Base-by-base conservation (phyloP, 2,113 vertebrate genomes). In the Poeciliopsis turrubarensis region DNA sequence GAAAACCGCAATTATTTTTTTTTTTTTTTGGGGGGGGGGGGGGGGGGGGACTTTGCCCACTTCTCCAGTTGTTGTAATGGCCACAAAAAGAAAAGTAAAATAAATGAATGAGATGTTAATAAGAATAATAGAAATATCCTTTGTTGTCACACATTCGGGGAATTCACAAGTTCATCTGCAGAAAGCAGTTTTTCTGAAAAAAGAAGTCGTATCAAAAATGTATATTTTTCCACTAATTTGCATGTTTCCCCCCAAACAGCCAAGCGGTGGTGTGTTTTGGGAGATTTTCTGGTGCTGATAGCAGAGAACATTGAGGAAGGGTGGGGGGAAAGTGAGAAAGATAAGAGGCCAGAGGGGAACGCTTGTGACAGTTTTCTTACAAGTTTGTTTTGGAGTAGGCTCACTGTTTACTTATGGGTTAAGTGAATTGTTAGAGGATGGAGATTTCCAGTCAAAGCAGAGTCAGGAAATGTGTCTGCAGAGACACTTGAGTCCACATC, bases 321-420 rank as follows among this genome's bases (percentile, higher is more conserved):
- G 75, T 82, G 78, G 51, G 51, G 51, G 31, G 73, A 70, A 68
- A 25, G 64, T 8, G 60, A 27, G 84, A 60, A 4, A 87, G 87
- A 89, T 91, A 91, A 91, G 86, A 25, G 31, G 29, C 64, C 32
- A 26, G 65, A 65, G 32, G 27, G 73, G 54, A 31, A 60, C 17
- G 65, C 34, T 60, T 80, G 30, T 25, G 62, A 80, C 47, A 44
- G 62, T 30, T 65, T 76, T 73, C 26, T 47, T 68, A 11, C 2
- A 41, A 39, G 62, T 64, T 71, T 66, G 64, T 72, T 76, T 72
- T 69, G 34, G 60, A 64, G 69, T 81, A 37, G 31, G 7, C 32
- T 72, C 71, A 25, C 73, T 90, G 89, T 93, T 91, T 89, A 37
- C 72, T 79, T 73, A 31, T 32, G 61, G 89, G 87, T 87, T 91